Base-by-base conservation (phyloP, 2,113 vertebrate genomes). In the Fregetta grallaria region DNA sequence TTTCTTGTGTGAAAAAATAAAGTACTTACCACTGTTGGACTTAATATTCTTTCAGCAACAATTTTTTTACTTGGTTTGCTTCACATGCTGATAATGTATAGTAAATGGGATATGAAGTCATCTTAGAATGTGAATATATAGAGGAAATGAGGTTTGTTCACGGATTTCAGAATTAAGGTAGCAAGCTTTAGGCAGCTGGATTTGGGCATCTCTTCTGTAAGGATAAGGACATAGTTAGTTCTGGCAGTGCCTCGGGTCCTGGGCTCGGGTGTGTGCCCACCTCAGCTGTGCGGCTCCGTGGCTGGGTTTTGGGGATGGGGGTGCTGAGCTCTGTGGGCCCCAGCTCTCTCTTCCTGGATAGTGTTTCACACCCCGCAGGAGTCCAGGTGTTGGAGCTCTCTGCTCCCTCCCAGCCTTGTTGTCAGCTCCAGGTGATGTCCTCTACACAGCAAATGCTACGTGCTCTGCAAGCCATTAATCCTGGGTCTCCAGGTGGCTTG, bases 181-280 rank as follows among this genome's bases (percentile, higher is more conserved):
- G 27, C 44, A 73, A 42, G 10, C 4, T 62, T 83, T 45, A 65
- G 73, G 44, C 19, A 45, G 18, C 16, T 77, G 32, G 12, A 36
- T 55, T 23, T 67, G 45, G 34, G 36, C 61, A n/a, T 53, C 26
- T 83, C 17, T 84, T 86, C 38, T 11, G 4, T 63, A 56, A 72
- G n/a, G 8, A 45, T 70, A 29, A 13, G 3, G 32, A 22, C 1
- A 0, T 32, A 3, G 0, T 61, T 45, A 45, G 11, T 72, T 85
- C n/a, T 87, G 70, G 38, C 22, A 73, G 36, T 52, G 36, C 53
- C 36, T 73, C 22, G 26, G 25, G 6, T 53, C 23, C 66, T 63
- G 62, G 38, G 32, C 29, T 79, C 0, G 0, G 20, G 0, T 27
- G 20, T 68, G 29, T 30, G 36, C 26, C 25, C 61, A 32, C n/a